Evolutionary conservation across 2,888 invertebrate species (phyloP).

Genomic region (Cryptocephalus moraei): DNA sequence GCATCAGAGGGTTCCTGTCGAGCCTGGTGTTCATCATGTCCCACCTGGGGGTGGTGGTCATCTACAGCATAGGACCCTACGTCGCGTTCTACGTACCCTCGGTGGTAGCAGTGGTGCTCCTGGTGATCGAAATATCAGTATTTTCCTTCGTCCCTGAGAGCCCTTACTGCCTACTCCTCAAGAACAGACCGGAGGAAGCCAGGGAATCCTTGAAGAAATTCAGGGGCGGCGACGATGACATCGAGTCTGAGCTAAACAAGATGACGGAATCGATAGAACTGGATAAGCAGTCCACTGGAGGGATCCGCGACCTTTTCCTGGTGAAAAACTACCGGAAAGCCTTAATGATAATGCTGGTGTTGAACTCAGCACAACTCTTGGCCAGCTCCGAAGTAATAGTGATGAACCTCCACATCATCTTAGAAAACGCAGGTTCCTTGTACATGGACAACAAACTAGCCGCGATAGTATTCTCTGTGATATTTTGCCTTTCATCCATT

Average conservation of each 20-base stretch:
- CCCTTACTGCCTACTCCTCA: constrained; percentile 30
- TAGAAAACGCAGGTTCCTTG: constrained; percentile 29
- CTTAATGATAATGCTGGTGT: constrained; percentile 30
- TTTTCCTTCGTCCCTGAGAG: constrained; percentile 33
- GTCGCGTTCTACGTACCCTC: constrained; percentile 22
- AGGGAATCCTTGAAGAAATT: constrained; percentile 25
- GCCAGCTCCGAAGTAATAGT: constrained; percentile 33
- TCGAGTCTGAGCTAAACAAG: constrained; percentile 29
- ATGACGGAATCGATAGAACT: constrained; percentile 28
- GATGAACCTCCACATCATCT: constrained; percentile 34
- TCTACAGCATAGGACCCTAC: constrained; percentile 28
- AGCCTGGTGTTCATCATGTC: constrained; percentile 34
- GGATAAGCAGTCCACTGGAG: constrained; percentile 28
- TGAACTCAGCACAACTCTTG: constrained; percentile 33
- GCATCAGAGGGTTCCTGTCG: constrained; percentile 32
- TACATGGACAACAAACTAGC: constrained; percentile 25
- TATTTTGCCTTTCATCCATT: constrained; percentile 28
- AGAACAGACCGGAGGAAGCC: constrained; percentile 27
- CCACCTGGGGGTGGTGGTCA: constrained; percentile 26
- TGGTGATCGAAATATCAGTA: constrained; percentile 26
- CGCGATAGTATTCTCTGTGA: constrained; percentile 30
- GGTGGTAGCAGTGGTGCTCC: constrained; percentile 20
- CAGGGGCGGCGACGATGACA: constrained; percentile 17
- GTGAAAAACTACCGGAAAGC: constrained; percentile 33
- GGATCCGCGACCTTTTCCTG: constrained; percentile 27